Conservation (phyloP, 1,140 invertebrate genomes). For the Drosophila athabasca region DNA sequence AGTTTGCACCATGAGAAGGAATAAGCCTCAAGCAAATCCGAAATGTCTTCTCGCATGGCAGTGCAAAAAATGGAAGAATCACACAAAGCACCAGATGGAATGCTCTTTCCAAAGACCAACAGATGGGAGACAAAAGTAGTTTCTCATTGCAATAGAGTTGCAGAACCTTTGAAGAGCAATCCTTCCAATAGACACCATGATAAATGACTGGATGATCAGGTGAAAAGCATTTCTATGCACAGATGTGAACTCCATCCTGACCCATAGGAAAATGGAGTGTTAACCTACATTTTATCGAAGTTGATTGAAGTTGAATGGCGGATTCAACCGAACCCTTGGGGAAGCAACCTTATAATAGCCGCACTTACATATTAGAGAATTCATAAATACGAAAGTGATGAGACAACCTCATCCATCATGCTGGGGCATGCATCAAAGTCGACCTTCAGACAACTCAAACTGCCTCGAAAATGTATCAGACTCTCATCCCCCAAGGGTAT, state of each 20-base stretch:
- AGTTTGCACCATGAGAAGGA: slow-evolving; percentile 59
- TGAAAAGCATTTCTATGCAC: no score
- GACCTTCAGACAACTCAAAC: slow-evolving; percentile 14
- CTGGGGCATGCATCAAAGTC: slow-evolving; percentile 15
- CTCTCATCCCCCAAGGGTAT: slow-evolving; percentile 27
- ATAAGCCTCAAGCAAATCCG: slow-evolving; percentile 40
- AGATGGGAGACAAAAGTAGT: no score
- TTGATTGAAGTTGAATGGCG: slow-evolving; percentile 15
- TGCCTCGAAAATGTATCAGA: slow-evolving; percentile 10
- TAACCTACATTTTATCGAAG: no score
- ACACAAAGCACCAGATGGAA: slow-evolving; percentile 16
- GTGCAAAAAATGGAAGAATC: slow-evolving; percentile 14
- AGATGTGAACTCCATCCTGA: no score
- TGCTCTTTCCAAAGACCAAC: slow-evolving; percentile 6
- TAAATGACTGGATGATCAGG: no score
- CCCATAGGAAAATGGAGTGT: background rate
- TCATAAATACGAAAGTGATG: slow-evolving; percentile 13
- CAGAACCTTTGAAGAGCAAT: no score
- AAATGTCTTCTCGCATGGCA: slow-evolving; percentile 50
- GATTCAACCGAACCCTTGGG: background rate
- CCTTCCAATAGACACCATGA: no score
- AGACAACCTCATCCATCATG: slow-evolving; percentile 47
- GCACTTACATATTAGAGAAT: slow-evolving; percentile 14
- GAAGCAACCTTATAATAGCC: slow-evolving; percentile 17
- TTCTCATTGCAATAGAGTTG: no score